Conservation (phyloP, 2,888 invertebrate genomes). For the Zele albiditarsus region DNA sequence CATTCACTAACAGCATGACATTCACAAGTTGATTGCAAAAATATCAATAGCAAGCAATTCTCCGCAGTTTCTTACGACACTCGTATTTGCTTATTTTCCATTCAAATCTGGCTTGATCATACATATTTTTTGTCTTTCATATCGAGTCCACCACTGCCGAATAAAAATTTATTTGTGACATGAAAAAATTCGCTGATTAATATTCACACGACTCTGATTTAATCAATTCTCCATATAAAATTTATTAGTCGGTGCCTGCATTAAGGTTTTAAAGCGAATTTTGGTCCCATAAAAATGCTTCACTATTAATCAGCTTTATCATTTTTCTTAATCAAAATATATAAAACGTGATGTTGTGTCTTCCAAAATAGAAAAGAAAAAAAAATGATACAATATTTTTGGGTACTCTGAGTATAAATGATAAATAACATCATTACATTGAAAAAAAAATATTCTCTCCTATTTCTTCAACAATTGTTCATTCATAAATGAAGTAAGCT, state of each 20-base stretch:
- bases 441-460: background rate
- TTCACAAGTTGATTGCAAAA: constrained; percentile 51
- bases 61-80: background rate
- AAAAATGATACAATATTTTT: background rate
- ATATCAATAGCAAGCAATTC: background rate
- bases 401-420: background rate
- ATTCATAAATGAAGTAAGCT: constrained; percentile 30
- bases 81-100: background rate
- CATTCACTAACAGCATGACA: constrained; percentile 71
- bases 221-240: background rate
- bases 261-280: constrained; percentile 44
- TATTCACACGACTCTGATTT: background rate
- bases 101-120: background rate
- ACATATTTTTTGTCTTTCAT: background rate
- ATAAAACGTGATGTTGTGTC: background rate
- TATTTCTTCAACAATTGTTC: background rate
- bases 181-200: background rate
- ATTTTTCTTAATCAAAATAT: background rate
- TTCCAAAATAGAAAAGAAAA: background rate
- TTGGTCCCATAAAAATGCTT: background rate
- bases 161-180: background rate
- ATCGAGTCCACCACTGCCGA: background rate
- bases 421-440: background rate
- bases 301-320: background rate
- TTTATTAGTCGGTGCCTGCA: constrained; percentile 69